Conservation (phyloP, 1,140 invertebrate genomes). For the Aphidius ervi region DNA sequence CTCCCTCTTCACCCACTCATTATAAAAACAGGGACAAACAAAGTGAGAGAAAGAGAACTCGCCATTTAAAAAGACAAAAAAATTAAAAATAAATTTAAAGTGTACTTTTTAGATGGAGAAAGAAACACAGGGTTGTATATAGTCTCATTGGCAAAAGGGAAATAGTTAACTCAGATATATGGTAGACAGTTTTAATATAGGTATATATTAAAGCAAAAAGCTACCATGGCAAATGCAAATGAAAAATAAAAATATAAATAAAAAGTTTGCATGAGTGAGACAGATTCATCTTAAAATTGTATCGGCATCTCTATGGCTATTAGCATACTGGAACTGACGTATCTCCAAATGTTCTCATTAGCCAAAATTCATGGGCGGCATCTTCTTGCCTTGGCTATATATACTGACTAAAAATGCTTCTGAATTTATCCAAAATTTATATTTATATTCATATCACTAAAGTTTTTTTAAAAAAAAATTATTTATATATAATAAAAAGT, state of each 20-base stretch:
- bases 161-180: conserved; percentile 51
- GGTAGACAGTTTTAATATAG: conserved; percentile 48
- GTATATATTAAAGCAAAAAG: conserved; percentile 27
- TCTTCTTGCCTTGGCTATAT: conserved; percentile 30
- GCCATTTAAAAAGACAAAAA: not conserved
- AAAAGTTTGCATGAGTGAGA: conserved; percentile 25
- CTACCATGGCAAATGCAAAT: conserved; percentile 23
- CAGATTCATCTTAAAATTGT: conserved; percentile 55
- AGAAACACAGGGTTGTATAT: too few relatives aligned
- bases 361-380: conserved; percentile 55
- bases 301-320: conserved; percentile 55
- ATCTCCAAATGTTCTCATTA: conserved; percentile 56
- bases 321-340: conserved; percentile 56
- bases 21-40: too few relatives aligned
- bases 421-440: conserved; percentile 22
- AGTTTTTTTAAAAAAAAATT: too few relatives aligned
- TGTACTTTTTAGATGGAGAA: not conserved
- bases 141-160: conserved; percentile 14
- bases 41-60: too few relatives aligned
- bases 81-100: not conserved
- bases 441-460: conserved; percentile 2
- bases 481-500: too few relatives aligned
- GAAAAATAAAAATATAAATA: conserved; percentile 9
- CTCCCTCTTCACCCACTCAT: not conserved
- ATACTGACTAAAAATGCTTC: conserved; percentile 19